Evolutionary conservation across 1,140 invertebrate genomes (phyloP).

Genomic region (Megalonaias nervosa): DNA sequence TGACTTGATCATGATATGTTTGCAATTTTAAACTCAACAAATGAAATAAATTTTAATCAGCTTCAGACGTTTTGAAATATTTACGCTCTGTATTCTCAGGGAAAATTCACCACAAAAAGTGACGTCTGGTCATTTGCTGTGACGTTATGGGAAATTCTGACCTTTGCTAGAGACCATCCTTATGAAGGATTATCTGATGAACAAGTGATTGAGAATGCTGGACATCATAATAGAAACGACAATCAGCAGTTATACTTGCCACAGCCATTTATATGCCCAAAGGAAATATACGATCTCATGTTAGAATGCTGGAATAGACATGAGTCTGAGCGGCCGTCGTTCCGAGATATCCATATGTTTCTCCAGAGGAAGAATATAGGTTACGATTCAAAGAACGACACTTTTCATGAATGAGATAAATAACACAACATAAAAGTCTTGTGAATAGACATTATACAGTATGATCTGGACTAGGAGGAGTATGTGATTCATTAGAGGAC

Average conservation of each 20-base stretch:
- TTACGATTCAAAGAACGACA: constrained; percentile 65
- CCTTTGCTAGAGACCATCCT: constrained; percentile 86
- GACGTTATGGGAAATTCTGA: constrained; percentile 90
- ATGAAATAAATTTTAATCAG: too few species aligned
- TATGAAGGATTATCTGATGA: constrained; percentile 84
- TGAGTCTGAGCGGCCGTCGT: constrained; percentile 82
- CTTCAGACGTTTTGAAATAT: neutral
- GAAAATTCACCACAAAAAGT: constrained; percentile 88
- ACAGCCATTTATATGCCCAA: constrained; percentile 65
- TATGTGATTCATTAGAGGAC: too few species aligned
- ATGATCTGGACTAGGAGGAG: too few species aligned
- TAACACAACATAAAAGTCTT: too few species aligned
- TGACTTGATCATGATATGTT: too few species aligned
- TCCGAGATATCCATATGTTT: constrained; percentile 92
- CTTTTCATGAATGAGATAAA: constrained; percentile 12
- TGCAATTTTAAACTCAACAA: too few species aligned
- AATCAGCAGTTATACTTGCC: constrained; percentile 60
- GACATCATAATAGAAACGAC: constrained; percentile 66
- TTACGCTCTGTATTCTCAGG: constrained; percentile 62
- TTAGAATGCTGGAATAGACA: constrained; percentile 94
- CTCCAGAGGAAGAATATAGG: constrained; percentile 91
- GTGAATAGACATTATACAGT: too few species aligned
- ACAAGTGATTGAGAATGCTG: constrained; percentile 81
- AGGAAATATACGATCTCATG: constrained; percentile 87
- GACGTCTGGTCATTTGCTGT: constrained; percentile 94